Base-by-base conservation (phyloP, 2,888 invertebrate genomes). In the Heterodera filipjevi region DNA sequence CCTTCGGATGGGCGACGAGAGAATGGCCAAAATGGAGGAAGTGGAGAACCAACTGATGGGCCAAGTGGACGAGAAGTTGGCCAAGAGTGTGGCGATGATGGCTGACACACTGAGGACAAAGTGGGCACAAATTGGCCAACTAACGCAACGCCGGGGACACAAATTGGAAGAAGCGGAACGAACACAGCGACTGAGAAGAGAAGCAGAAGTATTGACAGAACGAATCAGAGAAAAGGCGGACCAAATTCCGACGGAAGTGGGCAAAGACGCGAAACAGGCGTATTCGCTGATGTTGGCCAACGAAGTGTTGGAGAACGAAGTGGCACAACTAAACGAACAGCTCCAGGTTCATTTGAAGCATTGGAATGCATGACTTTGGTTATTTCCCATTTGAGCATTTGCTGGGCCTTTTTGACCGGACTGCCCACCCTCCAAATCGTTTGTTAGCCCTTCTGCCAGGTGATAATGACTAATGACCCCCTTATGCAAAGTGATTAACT, bases 161-260 rank as follows among this genome's bases (percentile, higher is more conserved):
- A 93, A 95, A 66, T 91, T 99, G 64, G 93, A 93, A 89, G 97
- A 95, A 0, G 98, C 98, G 1, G 96, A 95, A 16, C 96, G 97
- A 91, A 95, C 98, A 84, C 98, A 98, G 90, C 93, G 96, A 77
- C 98, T 96, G 92, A 97, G 98, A 91, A 93, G 96, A 94, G 86
- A 88, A 75, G 86, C 86, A 46, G 84, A 73, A 19, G 30, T 64
- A 32, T 32, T 86, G 78, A 84, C 84, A 71, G 86, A 89, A 78
- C 82, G 85, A 77, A 82, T 88, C 72, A 81, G 90, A 87, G 96
- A 95, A 89, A 95, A 96, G 89, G 93, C 94, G 82, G 94, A 94
- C 0, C 93, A 93, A 3, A 92, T 98, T 66, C 94, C 94, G 0
- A 94, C 94, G 83, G 92, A 92, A 81, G 91, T 93, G 27, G 93